Evolutionary conservation across 2,888 invertebrate genomes (phyloP).

Genomic region (Drosophila kanekoi): DNA sequence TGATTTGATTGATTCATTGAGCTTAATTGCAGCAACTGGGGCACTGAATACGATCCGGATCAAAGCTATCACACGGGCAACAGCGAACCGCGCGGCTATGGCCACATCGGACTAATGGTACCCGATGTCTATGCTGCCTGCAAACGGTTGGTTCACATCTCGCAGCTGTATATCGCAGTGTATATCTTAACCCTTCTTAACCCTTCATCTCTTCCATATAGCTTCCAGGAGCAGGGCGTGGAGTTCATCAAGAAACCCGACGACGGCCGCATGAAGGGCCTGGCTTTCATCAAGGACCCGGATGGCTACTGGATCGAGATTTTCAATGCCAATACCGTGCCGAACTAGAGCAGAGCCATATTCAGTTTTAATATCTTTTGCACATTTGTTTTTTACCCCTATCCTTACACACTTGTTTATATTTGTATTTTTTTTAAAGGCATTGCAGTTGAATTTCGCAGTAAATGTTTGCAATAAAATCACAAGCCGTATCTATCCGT

Average conservation of each 20-base stretch:
- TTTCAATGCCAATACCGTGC: constrained; percentile 86
- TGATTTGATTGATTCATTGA: not conserved
- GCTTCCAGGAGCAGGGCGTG: constrained; percentile 93
- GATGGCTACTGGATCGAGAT: constrained; percentile 99
- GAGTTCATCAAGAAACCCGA: constrained; percentile 95
- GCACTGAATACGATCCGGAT: constrained; percentile 93
- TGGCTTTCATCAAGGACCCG: constrained; percentile 97
- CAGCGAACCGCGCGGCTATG: constrained; percentile 94
- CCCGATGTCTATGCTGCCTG: constrained; percentile 95
- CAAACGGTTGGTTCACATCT: constrained; percentile 85
- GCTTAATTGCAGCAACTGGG: constrained; percentile 92
- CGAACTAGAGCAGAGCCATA: constrained; percentile 17
- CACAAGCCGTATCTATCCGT: constrained; percentile 21
- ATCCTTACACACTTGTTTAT: not conserved
- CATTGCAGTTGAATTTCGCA: constrained; percentile 26
- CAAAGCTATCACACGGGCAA: constrained; percentile 96
- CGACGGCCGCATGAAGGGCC: constrained; percentile 96
- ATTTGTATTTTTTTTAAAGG: constrained; percentile 9
- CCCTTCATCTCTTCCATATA: constrained; percentile 24
- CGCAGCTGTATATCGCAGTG: not conserved
- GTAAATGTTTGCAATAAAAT: constrained; percentile 19
- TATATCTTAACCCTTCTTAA: too few species aligned
- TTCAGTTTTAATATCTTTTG: constrained; percentile 20
- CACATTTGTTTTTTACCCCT: constrained; percentile 13
- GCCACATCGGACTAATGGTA: constrained; percentile 96